Base-by-base conservation (phyloP, 2,113 vertebrate genomes). In the Osmerus eperlanus region DNA sequence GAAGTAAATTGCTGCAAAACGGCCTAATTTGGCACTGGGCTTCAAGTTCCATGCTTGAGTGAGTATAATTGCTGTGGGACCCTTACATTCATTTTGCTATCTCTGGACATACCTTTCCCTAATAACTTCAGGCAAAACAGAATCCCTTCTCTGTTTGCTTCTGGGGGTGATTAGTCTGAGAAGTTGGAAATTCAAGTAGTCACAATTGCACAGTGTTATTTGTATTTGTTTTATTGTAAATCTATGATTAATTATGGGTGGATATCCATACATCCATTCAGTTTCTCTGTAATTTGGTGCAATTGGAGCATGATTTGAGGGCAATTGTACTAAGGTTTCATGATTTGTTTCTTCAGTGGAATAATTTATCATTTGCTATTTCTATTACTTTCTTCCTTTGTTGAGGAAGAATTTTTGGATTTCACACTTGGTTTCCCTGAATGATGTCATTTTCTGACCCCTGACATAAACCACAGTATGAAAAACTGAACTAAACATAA, bases 1-100 rank as follows among this genome's bases (percentile, higher is more conserved):
- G 92, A 95, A 94, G 94, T 94, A 93, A 93, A 94, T 93, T 92
- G 92, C 91, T 92, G 81, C 87, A 89, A 92, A 94, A 93, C 87
- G 89, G 89, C 90, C 93, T 94, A 89, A 94, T 94, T 94, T 94
- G 93, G 94, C 92, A 90, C 86, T 75, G 84, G 91, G 91, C 77
- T 83, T 85, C 83, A 87, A 87, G 90, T 72, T 86, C 86, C 78
- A 91, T 86, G 94, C 92, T 92, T 92, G 90, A 94, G 89, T 92
- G 93, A 91, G 85, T 81, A 78, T 94, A 95, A 94, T 94, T 94
- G 94, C 90, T 28, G 84, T 78, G 85, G 90, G 89, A 89, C 89
- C 9, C 86, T 85, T 82, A 88, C 86, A 91, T 73, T 89, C 81
- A 89, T 87, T 92, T 87, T 89, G 88, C 87, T 86, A 94, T 93